Percentiles rank a stretch among this genome's conserved stretches.
These are phyloP conservation scores for Trichogramma evanescens DNA, from an alignment of 2,888 invertebrate genomes.

Conservation along the genomic window DNA sequence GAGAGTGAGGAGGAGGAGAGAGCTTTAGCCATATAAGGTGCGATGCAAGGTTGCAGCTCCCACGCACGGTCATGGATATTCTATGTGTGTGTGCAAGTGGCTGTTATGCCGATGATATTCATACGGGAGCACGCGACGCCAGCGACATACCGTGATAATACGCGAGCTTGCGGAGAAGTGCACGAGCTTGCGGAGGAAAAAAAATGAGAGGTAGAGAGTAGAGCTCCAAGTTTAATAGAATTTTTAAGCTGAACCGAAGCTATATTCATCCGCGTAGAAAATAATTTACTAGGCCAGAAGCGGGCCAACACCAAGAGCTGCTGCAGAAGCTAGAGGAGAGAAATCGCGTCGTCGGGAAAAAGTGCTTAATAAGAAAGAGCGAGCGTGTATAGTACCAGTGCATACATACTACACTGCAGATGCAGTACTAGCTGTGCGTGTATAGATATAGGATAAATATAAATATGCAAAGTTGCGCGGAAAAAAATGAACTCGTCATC, in stretches of 20 bases:
- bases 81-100: no score
- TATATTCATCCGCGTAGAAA: constrained; percentile 9
- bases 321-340: background rate
- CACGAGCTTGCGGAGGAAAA: background rate
- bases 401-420: no score
- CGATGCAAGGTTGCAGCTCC: no score
- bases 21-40: no score
- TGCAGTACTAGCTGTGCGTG: no score
- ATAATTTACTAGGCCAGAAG: background rate
- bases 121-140: constrained; percentile 4
- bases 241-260: constrained; percentile 16
- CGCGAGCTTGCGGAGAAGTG: background rate
- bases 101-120: constrained; percentile 7
- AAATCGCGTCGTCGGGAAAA: background rate
- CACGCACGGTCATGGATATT: no score
- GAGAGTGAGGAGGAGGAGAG: no score
- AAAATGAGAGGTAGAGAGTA: no score
- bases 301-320: no score
- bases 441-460: no score
- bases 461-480: background rate
- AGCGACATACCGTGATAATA: background rate
- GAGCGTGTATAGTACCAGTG: no score
- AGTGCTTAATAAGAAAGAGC: constrained; percentile 8
- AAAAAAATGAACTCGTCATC: background rate
- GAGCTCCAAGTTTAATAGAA: constrained; percentile 20